phyloP scores from a whole-genome alignment of 1,140 invertebrate species.

The Pseudobourletiella spinata region DNA sequence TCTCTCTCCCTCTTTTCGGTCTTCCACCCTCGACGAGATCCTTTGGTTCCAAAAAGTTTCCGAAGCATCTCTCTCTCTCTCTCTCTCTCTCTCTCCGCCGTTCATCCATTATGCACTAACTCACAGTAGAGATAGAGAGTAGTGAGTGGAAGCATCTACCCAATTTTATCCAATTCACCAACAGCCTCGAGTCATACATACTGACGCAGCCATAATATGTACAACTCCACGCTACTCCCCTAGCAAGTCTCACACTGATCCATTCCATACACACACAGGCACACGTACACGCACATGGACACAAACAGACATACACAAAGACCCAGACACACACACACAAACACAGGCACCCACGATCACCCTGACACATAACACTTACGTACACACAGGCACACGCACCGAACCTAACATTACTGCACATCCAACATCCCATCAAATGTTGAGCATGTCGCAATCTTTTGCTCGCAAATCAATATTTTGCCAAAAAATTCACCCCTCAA shows the following conservation, averaged over 20 bases:
- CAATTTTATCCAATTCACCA: slow-evolving; percentile 19
- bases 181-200: too few species aligned
- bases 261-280: neutral
- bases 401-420: too few species aligned
- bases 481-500: neutral
- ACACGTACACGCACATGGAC: too few species aligned
- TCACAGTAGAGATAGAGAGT: slow-evolving; percentile 8
- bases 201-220: too few species aligned
- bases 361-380: too few species aligned
- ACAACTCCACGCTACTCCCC: slow-evolving; percentile 3
- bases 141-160: slow-evolving; percentile 13
- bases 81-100: too few species aligned
- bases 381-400: too few species aligned
- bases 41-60: neutral
- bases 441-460: too few species aligned
- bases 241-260: neutral
- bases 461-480: neutral
- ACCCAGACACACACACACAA: too few species aligned
- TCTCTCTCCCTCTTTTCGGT: neutral
- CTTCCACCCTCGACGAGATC: neutral
- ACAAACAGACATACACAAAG: too few species aligned
- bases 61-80: slow-evolving; percentile 4
- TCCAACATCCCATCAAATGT: too few species aligned
- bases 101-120: slow-evolving; percentile 30
- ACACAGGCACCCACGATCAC: too few species aligned